Evolutionary conservation across 1,140 invertebrate genomes (phyloP).

Genomic region (Carcinoscorpius rotundicauda): DNA sequence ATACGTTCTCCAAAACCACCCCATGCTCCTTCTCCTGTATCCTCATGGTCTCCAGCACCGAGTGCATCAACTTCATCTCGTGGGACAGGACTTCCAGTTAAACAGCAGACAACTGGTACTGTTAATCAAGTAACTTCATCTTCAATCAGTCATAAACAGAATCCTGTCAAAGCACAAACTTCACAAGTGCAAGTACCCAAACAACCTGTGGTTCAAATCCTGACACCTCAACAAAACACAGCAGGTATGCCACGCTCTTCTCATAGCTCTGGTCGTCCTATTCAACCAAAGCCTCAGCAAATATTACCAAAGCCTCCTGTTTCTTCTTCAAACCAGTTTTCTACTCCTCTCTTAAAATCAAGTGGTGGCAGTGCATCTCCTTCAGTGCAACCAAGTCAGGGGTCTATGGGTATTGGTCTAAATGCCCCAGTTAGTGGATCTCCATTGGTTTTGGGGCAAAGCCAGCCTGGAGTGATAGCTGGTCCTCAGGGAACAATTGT

Average conservation of each 20-base stretch:
- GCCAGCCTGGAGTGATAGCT: slow-evolving; percentile 17
- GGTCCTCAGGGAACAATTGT: slow-evolving; percentile 23
- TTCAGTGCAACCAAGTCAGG: slow-evolving; percentile 1
- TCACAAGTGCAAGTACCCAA: too few species aligned
- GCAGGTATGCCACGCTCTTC: neutral
- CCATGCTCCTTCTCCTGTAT: slow-evolving; percentile 15
- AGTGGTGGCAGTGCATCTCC: neutral
- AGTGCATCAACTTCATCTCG: slow-evolving; percentile 11
- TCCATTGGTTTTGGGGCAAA: slow-evolving; percentile 19
- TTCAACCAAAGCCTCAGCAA: slow-evolving; percentile 28
- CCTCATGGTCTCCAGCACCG: slow-evolving; percentile 16
- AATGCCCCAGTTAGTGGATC: slow-evolving; percentile 3
- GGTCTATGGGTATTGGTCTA: slow-evolving; percentile 17
- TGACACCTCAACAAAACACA: too few species aligned
- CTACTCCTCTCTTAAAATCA: slow-evolving; percentile 1
- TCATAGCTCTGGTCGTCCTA: slow-evolving; percentile 17
- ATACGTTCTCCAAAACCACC: slow-evolving; percentile 14
- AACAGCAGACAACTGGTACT: slow-evolving; percentile 16
- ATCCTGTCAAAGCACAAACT: too few species aligned
- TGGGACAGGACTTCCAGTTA: slow-evolving; percentile 18
- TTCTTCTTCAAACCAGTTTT: slow-evolving; percentile 14
- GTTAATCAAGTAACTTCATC: neutral
- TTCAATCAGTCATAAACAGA: too few species aligned
- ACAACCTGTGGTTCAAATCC: too few species aligned
- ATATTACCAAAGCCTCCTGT: slow-evolving; percentile 27